Evolutionary conservation across 2,888 invertebrate genomes (phyloP), one percentile per base, ranked within the genome.

Genomic region (Heteropelma amictum): DNA sequence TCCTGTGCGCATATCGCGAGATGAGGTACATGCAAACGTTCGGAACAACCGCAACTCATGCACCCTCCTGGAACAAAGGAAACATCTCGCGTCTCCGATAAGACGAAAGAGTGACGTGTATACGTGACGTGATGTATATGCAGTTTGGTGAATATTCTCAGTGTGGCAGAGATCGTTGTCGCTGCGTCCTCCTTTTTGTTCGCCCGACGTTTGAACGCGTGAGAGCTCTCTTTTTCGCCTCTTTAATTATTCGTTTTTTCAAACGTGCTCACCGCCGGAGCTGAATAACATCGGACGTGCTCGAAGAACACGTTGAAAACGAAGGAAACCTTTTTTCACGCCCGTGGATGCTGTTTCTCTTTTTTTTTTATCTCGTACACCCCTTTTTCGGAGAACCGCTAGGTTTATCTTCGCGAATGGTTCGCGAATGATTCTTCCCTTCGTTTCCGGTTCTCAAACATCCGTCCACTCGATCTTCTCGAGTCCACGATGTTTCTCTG

Each of bases 61-160:
- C 67, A 38, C 21, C 51, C 26, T 45, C 35, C n/a, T 72, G 68
- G 38, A 64, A 76, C 75, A 76, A 76, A 68, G 71, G 75, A 63
- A 67, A 71, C 71, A 72, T 58, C 53, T 49, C 49, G 49, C 45
- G 67, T 38, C 45, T 10, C 58, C 56, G 75, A 76, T 76, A 76
- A 76, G 72, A 76, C 58, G 72, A 40, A 45, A 71, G 75, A 76
- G 63, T 71, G 75, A 76, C 75, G 68, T 71, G 61, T 71, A 49
- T 63, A 67, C 58, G 63, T 68, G 68, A 68, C 68, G 49, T 68
- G 19, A 68, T 60, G 51, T 38, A 58, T 51, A 51, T 63, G 26
- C 51, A 63, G 63, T 49, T 38, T 49, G 38, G 33, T 51, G 63
- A 30, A 38, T 51, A 63, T 63, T 51, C 26, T n/a, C n/a, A n/a